Base-by-base conservation (phyloP, 92 coral and sea anemone species). In the Epizoanthus scotinus region DNA sequence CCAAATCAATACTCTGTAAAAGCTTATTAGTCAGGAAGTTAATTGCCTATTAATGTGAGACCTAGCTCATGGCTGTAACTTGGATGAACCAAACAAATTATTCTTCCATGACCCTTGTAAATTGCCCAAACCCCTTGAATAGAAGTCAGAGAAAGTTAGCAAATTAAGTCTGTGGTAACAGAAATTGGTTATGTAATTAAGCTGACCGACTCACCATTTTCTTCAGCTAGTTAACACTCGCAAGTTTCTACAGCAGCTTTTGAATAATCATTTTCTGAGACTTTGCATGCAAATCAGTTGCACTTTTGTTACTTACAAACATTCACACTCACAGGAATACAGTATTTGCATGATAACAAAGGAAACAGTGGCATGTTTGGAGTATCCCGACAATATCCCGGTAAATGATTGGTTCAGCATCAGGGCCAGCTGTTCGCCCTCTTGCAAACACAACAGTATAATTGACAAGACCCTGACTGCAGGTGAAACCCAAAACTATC, bases 311-410 rank as follows among this genome's bases (percentile, higher is more conserved):
- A 59, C 40, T 75, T 40, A 38, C 55, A 34, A 55, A 57, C 53
- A 58, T 49, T n/a, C 55, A 59, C 52, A 38, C 69, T 75, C 55
- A 36, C 81, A 75, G 20, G 28, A 59, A 75, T 38, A 72, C 64
- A 55, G 53, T 59, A 75, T 75, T 75, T 75, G 81, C 81, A 75
- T 75, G 55, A 75, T 38, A 75, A 75, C 78, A 75, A 74, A 75
- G 44, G 67, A 75, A 75, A 75, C 9, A 15, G 38, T 75, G 81
- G 44, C 81, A 75, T 57, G n/a, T 75, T 5, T 57, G 25, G 26
- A 50, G 57, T 38, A 55, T 75, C 63, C 44, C n/a, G 56, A 12
- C 40, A 4, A 2, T 21, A 75, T 60, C 21, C 24, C 26, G 7
- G 52, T 55, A 4, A 29, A 58, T 75, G 68, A 75, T 75, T 75